Conservation (phyloP, 2,888 invertebrate species). For the Lingula anatina region DNA sequence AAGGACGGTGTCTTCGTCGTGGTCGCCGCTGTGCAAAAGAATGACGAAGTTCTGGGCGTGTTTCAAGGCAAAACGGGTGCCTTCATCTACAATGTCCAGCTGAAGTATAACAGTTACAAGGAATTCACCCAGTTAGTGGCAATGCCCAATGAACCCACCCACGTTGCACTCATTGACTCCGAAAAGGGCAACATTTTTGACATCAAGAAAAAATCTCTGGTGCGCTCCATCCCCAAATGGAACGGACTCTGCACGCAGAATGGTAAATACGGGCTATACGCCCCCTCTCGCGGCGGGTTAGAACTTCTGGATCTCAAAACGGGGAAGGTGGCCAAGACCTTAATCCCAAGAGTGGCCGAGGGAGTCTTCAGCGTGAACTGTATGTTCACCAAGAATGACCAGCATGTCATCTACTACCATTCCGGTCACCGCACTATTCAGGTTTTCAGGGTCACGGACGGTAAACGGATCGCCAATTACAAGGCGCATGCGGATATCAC, state of each 20-base stretch:
- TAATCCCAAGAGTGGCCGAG: conserved; percentile 84
- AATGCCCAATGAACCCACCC: conserved; percentile 56
- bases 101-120: conserved; percentile 45
- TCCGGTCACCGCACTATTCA: conserved; percentile 91
- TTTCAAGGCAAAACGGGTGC: conserved; percentile 78
- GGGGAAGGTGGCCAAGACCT: conserved; percentile 80
- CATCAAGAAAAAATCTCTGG: conserved; percentile 78
- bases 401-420: conserved; percentile 95
- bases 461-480: conserved; percentile 84
- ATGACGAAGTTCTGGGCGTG: conserved; percentile 80
- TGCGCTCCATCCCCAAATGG: conserved; percentile 87
- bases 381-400: conserved; percentile 87
- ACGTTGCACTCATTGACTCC: conserved; percentile 81
- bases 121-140: conserved; percentile 42
- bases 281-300: conserved; percentile 84
- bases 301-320: conserved; percentile 85
- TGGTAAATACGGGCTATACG: conserved; percentile 80
- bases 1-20: conserved; percentile 75
- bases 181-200: conserved; percentile 84
- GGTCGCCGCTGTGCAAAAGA: conserved; percentile 63
- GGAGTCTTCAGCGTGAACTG: conserved; percentile 90
- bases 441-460: conserved; percentile 85
- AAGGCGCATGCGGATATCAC: conserved; percentile 47
- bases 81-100: conserved; percentile 44
- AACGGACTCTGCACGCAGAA: conserved; percentile 64